Base-by-base conservation (phyloP, 2,888 invertebrate genomes). In the Cartodere bifasciata region DNA sequence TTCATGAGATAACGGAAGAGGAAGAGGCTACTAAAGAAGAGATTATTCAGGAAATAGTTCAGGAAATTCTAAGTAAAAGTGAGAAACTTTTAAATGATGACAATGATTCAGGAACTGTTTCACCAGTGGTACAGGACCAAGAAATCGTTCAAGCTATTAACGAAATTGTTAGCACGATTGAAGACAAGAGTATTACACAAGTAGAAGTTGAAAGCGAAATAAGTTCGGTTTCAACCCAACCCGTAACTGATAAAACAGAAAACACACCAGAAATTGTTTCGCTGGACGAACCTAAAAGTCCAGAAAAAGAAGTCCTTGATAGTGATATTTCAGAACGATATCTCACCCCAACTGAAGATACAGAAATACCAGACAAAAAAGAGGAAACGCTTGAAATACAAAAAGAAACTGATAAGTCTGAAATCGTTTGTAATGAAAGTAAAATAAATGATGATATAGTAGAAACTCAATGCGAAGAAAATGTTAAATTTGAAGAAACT, bases 301-400 rank as follows among this genome's bases (percentile, higher is more conserved):
- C 58, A 3, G 67, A 75, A 46, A 64, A 68, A 40, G 75, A 75
- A 55, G 64, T 72, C 21, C 66, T 70, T 37, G 66, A 76, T 28
- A 77, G 75, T 41, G 77, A 79, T 53, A 67, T 70, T 38, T 76
- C 76, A 27, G 78, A 79, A 48, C 63, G 73, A 35, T 77, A 77
- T 48, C 56, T 75, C 38, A 77, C 77, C 28, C 76, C 77, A 13
- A 75, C 74, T 22, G 77, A 76, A 53, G 63, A 68, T 21, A 65
- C 67, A 13, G 60, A 60, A 42, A 47, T 50, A 9, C 46, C 48
- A n/a, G 52, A 52, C 29, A 53, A 48, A 38, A 52, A 53, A 29
- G 55, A 56, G 24, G 47, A 47, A 23, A 35, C 30, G n/a, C n/a
- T n/a, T n/a, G 54, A 53, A 37, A 52, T 55, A 16, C 55, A 42